phyloP scores from a whole-genome alignment of 2,888 invertebrate species.

The Orthosia gracilis region DNA sequence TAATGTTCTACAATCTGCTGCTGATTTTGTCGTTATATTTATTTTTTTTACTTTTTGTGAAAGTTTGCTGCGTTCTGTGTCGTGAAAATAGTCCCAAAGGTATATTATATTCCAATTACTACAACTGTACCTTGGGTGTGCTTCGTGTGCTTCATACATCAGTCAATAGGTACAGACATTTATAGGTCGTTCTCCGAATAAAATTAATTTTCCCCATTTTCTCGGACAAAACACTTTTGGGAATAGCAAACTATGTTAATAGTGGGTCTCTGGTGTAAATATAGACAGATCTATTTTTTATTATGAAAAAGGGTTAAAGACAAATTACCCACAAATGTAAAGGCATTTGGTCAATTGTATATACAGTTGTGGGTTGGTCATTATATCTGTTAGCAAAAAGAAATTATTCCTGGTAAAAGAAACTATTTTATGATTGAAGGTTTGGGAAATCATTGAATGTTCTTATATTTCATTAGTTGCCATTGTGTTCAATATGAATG shows the following conservation, averaged over 20 bases:
- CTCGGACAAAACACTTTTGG: conserved; percentile 9
- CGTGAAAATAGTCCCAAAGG: not conserved
- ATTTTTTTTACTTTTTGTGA: not conserved
- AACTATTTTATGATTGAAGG: not conserved
- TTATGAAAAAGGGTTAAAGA: not conserved
- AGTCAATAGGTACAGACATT: conserved; percentile 13
- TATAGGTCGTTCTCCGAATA: conserved; percentile 2
- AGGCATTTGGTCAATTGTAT: not conserved
- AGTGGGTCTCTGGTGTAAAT: not conserved
- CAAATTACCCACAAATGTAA: not conserved
- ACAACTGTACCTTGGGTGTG: not conserved
- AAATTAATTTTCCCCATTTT: conserved; percentile 14
- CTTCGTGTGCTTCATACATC: not conserved
- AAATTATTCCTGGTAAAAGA: not conserved
- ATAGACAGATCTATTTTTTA: conserved; percentile 8
- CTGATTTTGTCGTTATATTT: too few relatives aligned
- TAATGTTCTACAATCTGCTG: too few relatives aligned
- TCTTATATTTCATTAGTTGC: not conserved
- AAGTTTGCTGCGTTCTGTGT: not conserved
- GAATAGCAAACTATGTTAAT: conserved; percentile 15
- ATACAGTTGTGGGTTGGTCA: not conserved
- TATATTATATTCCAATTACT: conserved; percentile 18
- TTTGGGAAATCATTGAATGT: not conserved
- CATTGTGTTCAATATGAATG: not conserved
- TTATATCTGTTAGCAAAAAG: not conserved